Evolutionary conservation across 2,888 invertebrate genomes (phyloP).

Genomic region (Oxycera nigricornis): DNA sequence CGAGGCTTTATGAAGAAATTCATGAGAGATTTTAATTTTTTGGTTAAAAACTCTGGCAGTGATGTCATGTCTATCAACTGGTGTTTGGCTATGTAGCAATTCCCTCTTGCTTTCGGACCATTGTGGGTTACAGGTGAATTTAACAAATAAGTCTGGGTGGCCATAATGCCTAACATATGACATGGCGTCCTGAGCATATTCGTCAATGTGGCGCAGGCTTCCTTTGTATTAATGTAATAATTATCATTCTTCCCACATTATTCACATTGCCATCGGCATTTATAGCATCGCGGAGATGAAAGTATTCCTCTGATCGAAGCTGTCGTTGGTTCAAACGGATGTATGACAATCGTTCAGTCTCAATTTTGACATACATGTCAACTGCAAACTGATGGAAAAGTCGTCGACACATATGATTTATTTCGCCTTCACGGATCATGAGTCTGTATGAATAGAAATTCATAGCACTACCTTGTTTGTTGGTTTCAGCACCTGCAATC

Average conservation of each 20-base stretch:
- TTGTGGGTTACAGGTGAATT: slow-evolving; percentile 35
- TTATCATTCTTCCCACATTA: slow-evolving; percentile 22
- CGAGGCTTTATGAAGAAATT: too few species aligned
- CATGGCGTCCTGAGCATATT: slow-evolving; percentile 43
- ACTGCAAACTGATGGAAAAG: slow-evolving; percentile 7
- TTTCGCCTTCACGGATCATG: slow-evolving; percentile 19
- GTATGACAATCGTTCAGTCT: slow-evolving; percentile 17
- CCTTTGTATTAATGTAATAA: not conserved
- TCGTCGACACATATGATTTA: slow-evolving; percentile 16
- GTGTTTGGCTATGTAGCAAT: slow-evolving; percentile 49
- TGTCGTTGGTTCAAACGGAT: slow-evolving; percentile 26
- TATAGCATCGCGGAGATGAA: slow-evolving; percentile 12
- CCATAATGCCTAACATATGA: slow-evolving; percentile 40
- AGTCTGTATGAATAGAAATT: slow-evolving; percentile 18
- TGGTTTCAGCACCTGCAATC: slow-evolving; percentile 18
- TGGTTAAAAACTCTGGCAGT: too few species aligned
- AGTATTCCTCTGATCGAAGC: slow-evolving; percentile 9
- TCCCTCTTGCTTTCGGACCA: slow-evolving; percentile 44
- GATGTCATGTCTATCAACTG: slow-evolving; percentile 56
- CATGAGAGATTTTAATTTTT: too few species aligned
- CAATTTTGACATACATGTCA: slow-evolving; percentile 23
- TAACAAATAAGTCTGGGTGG: slow-evolving; percentile 33
- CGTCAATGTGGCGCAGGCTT: slow-evolving; percentile 40
- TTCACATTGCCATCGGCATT: slow-evolving; percentile 28
- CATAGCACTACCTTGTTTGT: slow-evolving; percentile 15